Percentiles rank a stretch among this genome's conserved stretches.
phyloP scores from a whole-genome alignment of 2,888 invertebrate genomes.

The Diloba caeruleocephala region DNA sequence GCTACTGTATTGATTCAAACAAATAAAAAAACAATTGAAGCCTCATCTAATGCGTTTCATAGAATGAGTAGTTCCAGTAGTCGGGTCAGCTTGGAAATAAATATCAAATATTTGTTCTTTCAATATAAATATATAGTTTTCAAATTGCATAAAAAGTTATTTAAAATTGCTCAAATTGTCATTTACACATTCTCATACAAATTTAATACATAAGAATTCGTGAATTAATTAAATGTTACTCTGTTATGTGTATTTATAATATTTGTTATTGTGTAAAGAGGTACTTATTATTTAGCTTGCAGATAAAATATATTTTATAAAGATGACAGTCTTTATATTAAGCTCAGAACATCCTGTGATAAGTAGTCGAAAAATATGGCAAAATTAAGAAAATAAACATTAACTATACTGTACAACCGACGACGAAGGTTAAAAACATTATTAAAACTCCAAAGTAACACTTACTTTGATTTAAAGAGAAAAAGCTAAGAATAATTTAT shows the following conservation, averaged over 20 bases:
- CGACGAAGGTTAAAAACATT: slow-evolving; percentile 5
- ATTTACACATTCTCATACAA: slow-evolving; percentile 25
- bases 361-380: slow-evolving; percentile 43
- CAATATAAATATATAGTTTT: slow-evolving; percentile 8
- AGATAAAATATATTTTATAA: slow-evolving; percentile 41
- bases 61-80: no score
- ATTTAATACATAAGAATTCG: slow-evolving; percentile 23
- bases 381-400: slow-evolving; percentile 1
- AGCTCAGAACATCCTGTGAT: slow-evolving; percentile 83
- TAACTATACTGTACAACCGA: slow-evolving; percentile 8
- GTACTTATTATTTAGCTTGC: slow-evolving; percentile 20
- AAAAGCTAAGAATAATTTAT: no score
- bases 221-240: slow-evolving; percentile 40
- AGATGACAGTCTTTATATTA: slow-evolving; percentile 46
- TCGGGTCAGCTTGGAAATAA: slow-evolving; percentile 21
- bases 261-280: slow-evolving; percentile 30
- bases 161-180: slow-evolving; percentile 50
- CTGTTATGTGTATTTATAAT: slow-evolving; percentile 13
- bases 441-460: slow-evolving; percentile 4
- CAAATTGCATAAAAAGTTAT: slow-evolving; percentile 7
- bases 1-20: no score
- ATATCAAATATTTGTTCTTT: slow-evolving; percentile 5
- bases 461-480: slow-evolving; percentile 8
- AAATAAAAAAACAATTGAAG: no score
- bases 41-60: no score